Base-by-base conservation (phyloP, 1,140 invertebrate genomes). In the Drosophila neocordata region DNA sequence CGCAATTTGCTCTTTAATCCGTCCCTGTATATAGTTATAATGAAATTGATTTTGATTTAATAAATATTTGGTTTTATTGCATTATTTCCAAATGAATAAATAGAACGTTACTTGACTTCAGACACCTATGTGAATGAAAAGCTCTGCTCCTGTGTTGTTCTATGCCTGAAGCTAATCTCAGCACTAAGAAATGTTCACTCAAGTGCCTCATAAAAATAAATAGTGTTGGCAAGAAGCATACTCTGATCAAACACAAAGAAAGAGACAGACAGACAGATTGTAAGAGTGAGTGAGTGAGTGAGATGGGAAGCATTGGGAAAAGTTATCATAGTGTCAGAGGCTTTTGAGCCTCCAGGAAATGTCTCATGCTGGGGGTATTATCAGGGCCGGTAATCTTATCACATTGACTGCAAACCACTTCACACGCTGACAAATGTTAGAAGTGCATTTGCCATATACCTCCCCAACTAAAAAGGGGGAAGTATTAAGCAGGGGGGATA, bases 341-440 rank as follows among this genome's bases (percentile, higher is more conserved):
- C 31, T 56, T 31, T 35, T 35, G 53, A 56, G 53, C 53, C 53
- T 56, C 53, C 53, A 56, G 53, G 53, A 56, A 56, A 56, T 35
- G 53, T 56, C 53, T 56, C 53, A 56, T 56, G 53, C 53, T 56
- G 53, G 27, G 22, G 51, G 53, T 56, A 34, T 56, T 56, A 56
- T 56, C 53, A 34, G 24, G n/a, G 31, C 13, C 53, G 27, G 53
- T 56, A 56, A 56, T 56, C 53, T 56, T 56, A 56, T 56, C 53
- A 56, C 53, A 56, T 56, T 35, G 53, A 56, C 53, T 56, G 53
- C 53, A 56, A 56, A 56, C 53, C 53, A 56, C 53, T 56, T 56
- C 53, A 56, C 53, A 56, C 53, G 53, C 53, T 56, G 53, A 56
- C 53, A 56, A 56, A 56, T 56, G 53, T 56, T 56, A 56, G 53